Percentiles rank a stretch among this genome's conserved stretches.
Evolutionary conservation across 2,888 invertebrate species (phyloP).

Genomic region (Selenia dentaria): DNA sequence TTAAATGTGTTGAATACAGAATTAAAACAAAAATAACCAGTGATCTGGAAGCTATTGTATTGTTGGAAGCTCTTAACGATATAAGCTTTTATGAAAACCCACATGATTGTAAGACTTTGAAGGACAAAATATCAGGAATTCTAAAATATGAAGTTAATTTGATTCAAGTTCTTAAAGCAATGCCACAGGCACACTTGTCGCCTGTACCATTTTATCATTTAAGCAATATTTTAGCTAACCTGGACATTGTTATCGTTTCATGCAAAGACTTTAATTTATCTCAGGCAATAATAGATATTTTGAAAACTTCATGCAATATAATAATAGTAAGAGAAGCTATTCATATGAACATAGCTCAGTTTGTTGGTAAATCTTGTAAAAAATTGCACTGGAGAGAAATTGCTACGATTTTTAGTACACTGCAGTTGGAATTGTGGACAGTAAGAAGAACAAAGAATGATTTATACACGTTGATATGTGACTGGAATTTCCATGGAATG

Average conservation of each 20-base stretch:
- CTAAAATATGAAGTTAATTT: slow-evolving; percentile 45
- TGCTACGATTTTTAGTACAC: slow-evolving; percentile 43
- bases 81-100: slow-evolving; percentile 60
- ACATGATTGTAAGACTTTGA: slow-evolving; percentile 42
- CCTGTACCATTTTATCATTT: slow-evolving; percentile 68
- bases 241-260: slow-evolving; percentile 29
- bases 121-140: slow-evolving; percentile 40
- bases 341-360: slow-evolving; percentile 52
- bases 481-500: slow-evolving; percentile 34
- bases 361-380: slow-evolving; percentile 53
- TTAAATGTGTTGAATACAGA: slow-evolving; percentile 64
- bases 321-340: slow-evolving; percentile 62
- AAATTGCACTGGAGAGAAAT: slow-evolving; percentile 52
- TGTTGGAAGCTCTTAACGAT: slow-evolving; percentile 68
- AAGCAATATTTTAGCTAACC: slow-evolving; percentile 49
- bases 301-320: slow-evolving; percentile 67
- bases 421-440: slow-evolving; percentile 40
- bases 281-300: slow-evolving; percentile 45
- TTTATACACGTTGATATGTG: slow-evolving; percentile 37
- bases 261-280: slow-evolving; percentile 27
- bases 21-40: slow-evolving; percentile 48
- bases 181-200: slow-evolving; percentile 64
- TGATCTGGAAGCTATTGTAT: slow-evolving; percentile 48
- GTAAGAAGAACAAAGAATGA: slow-evolving; percentile 34
- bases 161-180: slow-evolving; percentile 49